Base-by-base conservation (phyloP, 2,797 vertebrate genomes). In the Erpetoichthys calabaricus region DNA sequence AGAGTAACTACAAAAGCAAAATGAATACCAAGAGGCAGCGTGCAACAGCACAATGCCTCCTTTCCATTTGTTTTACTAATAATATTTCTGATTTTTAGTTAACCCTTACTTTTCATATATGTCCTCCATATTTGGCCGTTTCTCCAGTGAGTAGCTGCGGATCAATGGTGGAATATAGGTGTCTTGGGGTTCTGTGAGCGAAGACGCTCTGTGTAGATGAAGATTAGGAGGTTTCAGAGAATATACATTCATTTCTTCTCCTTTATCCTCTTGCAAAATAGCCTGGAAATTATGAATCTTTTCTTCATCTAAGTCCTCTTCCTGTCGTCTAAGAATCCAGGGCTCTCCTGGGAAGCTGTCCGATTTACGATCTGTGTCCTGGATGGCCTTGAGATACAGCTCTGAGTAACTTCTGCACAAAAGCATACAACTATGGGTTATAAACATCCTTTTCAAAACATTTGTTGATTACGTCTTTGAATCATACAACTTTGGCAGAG, bases 341-440 rank as follows among this genome's bases (percentile, higher is more conserved):
- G 75, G 83, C 71, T 80, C 76, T 59, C 82, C 84, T 3, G 72
- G 83, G 64, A 69, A 73, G 7, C 74, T 75, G 45, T 87, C 83
- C 0, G 84, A 75, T 60, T 86, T 87, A 58, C 81, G 80, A 63
- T 89, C 83, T 0, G 82, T 81, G 45, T 93, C 91, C 63, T 90
- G 87, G 67, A 92, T 86, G 51, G 92, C 89, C 68, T 89, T 90
- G 68, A 75, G 81, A 74, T 94, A 95, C 41, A 94, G 77, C 77
- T 95, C 92, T 0, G 89, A 92, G 67, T 91, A 93, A 68, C 91
- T 93, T 77, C 92, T 95, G 71, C 5, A 65, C 46, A 53, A 47
- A 59, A 7, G 49, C n/a, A 61, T 8, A 8, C 9, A 52, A 9
- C n/a, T 41, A 52, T 41, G 3, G 5, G 47, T 56, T 56, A 56